Conservation (phyloP, 2,113 vertebrate species). For the Petromus typicus region DNA sequence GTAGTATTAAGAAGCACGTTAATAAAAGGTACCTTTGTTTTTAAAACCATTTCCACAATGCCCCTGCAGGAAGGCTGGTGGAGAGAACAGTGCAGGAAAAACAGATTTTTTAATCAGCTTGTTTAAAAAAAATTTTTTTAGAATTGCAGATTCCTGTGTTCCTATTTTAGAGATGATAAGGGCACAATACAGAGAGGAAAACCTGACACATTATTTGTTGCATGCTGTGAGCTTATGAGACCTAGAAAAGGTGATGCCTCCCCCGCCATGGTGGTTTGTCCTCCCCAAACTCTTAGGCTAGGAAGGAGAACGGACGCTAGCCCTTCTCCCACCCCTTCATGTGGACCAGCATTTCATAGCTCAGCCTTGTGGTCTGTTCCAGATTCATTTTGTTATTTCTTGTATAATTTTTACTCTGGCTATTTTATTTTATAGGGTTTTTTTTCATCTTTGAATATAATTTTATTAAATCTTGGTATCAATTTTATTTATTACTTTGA, state of each 20-base stretch:
- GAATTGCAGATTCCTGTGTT: not conserved
- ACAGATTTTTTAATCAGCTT: constrained; percentile 44
- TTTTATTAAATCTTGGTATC: constrained; percentile 41
- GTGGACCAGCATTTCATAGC: fast-evolving
- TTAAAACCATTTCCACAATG: not conserved
- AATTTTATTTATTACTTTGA: constrained; percentile 58
- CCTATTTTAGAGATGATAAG: not conserved
- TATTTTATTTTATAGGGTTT: not conserved
- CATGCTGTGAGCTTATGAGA: not conserved
- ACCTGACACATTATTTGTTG: not conserved
- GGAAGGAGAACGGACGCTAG: not conserved
- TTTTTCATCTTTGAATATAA: not conserved
- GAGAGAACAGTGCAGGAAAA: not conserved
- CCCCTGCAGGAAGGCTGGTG: not conserved
- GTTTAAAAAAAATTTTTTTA: not conserved
- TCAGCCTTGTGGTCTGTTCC: not conserved
- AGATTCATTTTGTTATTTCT: not conserved
- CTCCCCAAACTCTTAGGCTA: too few relatives aligned
- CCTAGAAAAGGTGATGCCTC: not conserved
- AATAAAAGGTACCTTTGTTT: constrained; percentile 33
- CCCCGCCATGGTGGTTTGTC: not conserved
- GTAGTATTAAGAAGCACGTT: constrained; percentile 3
- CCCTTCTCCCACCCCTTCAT: not conserved
- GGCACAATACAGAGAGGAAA: not conserved
- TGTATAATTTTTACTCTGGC: not conserved